Conservation (phyloP, 2,113 vertebrate species). For the Gallinago jamesoni region DNA sequence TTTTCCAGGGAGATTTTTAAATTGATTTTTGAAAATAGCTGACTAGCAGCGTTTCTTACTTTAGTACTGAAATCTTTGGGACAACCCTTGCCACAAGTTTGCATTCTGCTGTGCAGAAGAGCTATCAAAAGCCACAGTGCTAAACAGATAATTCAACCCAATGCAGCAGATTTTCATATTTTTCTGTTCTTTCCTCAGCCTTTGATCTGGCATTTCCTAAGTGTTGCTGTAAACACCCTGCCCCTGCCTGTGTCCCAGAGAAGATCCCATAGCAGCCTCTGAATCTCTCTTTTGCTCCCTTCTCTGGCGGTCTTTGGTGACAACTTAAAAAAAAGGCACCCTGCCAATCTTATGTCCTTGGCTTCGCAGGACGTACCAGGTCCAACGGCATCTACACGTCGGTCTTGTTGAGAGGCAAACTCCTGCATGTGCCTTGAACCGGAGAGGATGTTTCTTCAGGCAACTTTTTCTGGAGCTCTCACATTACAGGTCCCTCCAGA, state of each 20-base stretch:
- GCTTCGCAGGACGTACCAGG: not conserved
- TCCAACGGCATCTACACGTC: not conserved
- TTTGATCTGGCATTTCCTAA: not conserved
- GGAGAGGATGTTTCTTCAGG: not conserved
- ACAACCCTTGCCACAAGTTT: not conserved
- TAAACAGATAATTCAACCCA: not conserved
- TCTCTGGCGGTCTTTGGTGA: not conserved
- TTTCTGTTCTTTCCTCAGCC: not conserved
- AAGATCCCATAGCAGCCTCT: not conserved
- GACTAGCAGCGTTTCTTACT: not conserved
- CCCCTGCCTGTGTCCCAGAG: not conserved
- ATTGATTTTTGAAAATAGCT: not conserved
- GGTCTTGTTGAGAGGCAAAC: not conserved
- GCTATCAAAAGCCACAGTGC: not conserved
- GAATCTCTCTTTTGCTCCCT: not conserved
- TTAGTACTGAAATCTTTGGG: not conserved
- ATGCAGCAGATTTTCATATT: not conserved
- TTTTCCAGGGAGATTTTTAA: not conserved
- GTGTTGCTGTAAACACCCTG: not conserved
- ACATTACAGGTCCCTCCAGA: not conserved
- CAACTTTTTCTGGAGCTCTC: not conserved
- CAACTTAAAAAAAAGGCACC: not conserved
- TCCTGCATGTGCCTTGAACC: not conserved
- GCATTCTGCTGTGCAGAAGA: not conserved
- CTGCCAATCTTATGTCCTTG: not conserved